Evolutionary conservation across 2,113 vertebrate genomes (phyloP), one percentile per base, ranked within the genome.

Genomic region (Phainopepla nitens): DNA sequence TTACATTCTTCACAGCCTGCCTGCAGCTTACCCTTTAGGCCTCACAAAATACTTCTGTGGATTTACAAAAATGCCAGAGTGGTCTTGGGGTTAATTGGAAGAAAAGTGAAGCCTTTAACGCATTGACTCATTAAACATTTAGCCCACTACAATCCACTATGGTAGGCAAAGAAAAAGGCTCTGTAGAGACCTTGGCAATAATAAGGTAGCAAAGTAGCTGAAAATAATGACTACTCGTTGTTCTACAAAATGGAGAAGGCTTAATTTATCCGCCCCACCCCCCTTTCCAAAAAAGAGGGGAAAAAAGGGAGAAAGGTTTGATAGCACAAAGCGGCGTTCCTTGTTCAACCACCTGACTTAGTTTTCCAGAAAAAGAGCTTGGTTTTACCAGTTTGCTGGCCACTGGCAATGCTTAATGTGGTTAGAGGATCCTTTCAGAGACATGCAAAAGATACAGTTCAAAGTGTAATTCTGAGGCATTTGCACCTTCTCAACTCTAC

Each of bases 31-130:
- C 98, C 98, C 98, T 98, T 98, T 99, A 98, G 98, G 98, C 97
- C 97, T 98, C 98, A 98, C 98, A 98, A 98, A 98, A 98, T 98
- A 98, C 98, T 98, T 98, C 97, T 99, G 98, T 99, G 98, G 99
- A 98, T 99, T 99, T 99, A 99, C 98, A 98, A 98, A 98, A 99
- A 99, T 98, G 98, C 98, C 98, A 98, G 98, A 98, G 97, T 99
- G 98, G 98, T 98, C 98, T 97, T 93, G 97, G 98, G 98, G 99
- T 99, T 99, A 99, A 99, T 99, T 99, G 98, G 98, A 98, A 98
- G 98, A 98, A 98, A 99, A 98, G 98, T 98, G 98, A 98, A 98
- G 98, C 98, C 98, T 99, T 99, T 98, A 98, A 98, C 97, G 97
- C 97, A 98, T 97, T 98, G 97, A 98, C 98, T 99, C 98, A 99